These are phyloP conservation scores for Bhutanitis thaidina DNA, from an alignment of 2,888 invertebrate species.

Conservation along the genomic window DNA sequence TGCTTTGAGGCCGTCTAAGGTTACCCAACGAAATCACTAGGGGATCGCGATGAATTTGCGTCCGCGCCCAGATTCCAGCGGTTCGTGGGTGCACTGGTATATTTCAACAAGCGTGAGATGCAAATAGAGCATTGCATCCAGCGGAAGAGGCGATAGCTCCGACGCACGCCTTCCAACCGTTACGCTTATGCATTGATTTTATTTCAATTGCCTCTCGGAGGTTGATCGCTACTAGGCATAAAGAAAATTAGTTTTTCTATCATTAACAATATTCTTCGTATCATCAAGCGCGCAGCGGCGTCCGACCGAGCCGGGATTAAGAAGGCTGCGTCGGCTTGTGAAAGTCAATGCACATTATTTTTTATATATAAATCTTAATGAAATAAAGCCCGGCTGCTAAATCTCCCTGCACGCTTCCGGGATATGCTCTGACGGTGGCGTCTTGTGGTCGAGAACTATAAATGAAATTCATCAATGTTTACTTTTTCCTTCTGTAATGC, in stretches of 20 bases:
- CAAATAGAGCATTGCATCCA: no score
- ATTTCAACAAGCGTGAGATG: no score
- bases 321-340: conserved; percentile 31
- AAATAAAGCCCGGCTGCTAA: conserved; percentile 28
- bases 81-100: no score
- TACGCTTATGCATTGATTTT: no score
- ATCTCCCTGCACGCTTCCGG: conserved; percentile 27
- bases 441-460: background rate
- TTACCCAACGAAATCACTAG: no score
- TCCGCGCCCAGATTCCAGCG: no score
- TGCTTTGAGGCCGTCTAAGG: no score
- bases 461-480: background rate
- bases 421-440: conserved; percentile 9
- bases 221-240: background rate
- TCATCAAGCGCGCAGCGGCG: conserved; percentile 9
- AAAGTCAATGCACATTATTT: conserved; percentile 42
- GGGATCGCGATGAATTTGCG: no score
- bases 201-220: conserved; percentile 21
- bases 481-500: no score
- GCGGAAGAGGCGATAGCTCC: no score
- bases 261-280: conserved; percentile 10
- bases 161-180: no score
- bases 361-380: conserved; percentile 42
- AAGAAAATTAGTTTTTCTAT: background rate
- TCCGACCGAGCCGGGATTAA: conserved; percentile 23